Percentiles rank a stretch among this genome's conserved stretches.
Evolutionary conservation across 2,888 invertebrate genomes (phyloP).

Genomic region (Amblyjoppa proteus): DNA sequence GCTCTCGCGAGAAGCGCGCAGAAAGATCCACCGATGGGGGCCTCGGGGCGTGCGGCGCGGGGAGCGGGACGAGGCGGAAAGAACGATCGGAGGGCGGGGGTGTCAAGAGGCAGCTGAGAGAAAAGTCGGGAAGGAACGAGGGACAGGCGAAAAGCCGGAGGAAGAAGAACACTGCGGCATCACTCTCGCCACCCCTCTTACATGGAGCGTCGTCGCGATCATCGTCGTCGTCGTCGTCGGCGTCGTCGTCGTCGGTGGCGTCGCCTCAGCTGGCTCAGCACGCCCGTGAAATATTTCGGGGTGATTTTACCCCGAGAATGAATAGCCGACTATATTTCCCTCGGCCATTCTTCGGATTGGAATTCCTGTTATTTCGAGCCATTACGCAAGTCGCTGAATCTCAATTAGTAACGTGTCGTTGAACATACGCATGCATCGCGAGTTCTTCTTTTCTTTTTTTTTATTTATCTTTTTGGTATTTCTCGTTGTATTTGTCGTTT

Average conservation of each 20-base stretch:
- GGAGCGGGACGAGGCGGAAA: conserved; percentile 47
- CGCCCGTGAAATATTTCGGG: conserved; percentile 81
- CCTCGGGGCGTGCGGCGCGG: conserved; percentile 35
- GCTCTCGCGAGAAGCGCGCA: conserved; percentile 40
- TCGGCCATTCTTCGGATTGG: conserved; percentile 81
- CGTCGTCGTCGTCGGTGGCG: conserved; percentile 37
- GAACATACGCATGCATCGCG: conserved; percentile 32
- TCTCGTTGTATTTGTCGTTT: conserved; percentile 56
- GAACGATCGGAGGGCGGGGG: conserved; percentile 28
- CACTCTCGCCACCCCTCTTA: conserved; percentile 24
- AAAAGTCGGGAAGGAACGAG: conserved; percentile 53
- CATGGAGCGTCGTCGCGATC: conserved; percentile 27
- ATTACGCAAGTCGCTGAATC: conserved; percentile 83
- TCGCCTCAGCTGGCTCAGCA: conserved; percentile 77
- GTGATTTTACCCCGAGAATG: conserved; percentile 82
- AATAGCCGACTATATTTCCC: conserved; percentile 79
- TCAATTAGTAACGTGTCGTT: conserved; percentile 80
- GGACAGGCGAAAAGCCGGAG: conserved; percentile 48
- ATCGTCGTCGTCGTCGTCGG: neutral
- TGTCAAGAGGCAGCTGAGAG: conserved; percentile 51
- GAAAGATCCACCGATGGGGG: conserved; percentile 40
- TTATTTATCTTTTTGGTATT: conserved; percentile 48
- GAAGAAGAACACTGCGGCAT: conserved; percentile 36
- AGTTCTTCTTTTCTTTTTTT: neutral
- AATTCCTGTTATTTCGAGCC: conserved; percentile 83